Evolutionary conservation across 2,113 vertebrate genomes (phyloP), one percentile per base, ranked within the genome.

Genomic region (Larimichthys polyactis): DNA sequence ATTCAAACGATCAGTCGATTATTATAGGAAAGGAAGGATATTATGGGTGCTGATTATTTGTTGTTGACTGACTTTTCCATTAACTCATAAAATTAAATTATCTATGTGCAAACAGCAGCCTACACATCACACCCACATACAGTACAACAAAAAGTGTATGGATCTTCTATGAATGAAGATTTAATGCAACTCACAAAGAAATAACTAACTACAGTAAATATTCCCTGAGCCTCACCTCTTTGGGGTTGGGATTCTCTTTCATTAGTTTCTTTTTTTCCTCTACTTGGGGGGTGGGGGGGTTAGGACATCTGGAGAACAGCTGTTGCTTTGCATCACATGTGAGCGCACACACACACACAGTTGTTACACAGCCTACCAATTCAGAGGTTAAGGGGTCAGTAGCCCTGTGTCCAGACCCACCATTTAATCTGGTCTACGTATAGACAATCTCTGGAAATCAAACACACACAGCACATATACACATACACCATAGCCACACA

Each of bases 301-400:
- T 20, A 73, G 69, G 88, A 90, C 92, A 93, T 95, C 93, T 94
- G 94, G 88, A 79, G 67, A 80, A 89, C 94, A 95, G 91, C 94
- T 95, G 93, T 83, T 91, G 81, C 88, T 84, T 29, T 71, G 27
- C 73, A 81, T 91, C 90, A 82, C 17, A 70, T 48, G 16, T 4
- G 3, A 65, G 24, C 58, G 58, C 15, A 10, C 71, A 67, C 60
- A 58, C 81, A 70, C 74, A 65, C 65, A 65, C 75, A 90, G 62
- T 69, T 79, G 72, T 75, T 84, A 75, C 76, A 72, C 43, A 76
- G 62, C 44, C 58, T 71, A 65, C 46, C 79, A 43, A 22, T 48
- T 40, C 63, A 76, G 71, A 74, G 87, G 89, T 92, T 68, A 89
- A 15, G 60, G 68, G 91, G 90, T 93, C 90, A 88, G 70, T 43